Percentiles rank a stretch among this genome's conserved stretches.
phyloP scores from a whole-genome alignment of 2,888 invertebrate genomes.

The Chrysolina americana region DNA sequence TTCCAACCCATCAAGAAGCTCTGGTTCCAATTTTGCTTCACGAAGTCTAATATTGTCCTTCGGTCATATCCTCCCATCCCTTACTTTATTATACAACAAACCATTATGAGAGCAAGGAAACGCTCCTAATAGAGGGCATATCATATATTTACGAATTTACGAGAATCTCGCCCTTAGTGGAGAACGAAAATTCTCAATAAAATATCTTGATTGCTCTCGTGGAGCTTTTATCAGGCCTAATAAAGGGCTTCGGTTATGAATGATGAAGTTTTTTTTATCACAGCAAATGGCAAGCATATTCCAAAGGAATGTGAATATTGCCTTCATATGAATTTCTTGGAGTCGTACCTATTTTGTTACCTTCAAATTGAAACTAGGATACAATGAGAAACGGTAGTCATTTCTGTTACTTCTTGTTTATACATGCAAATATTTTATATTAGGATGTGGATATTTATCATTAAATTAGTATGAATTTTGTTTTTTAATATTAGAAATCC shows the following conservation, averaged over 20 bases:
- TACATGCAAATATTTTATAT: too few species aligned
- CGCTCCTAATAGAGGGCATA: not conserved
- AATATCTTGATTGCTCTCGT: constrained; percentile 54
- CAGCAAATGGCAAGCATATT: not conserved
- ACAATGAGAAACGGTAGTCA: too few species aligned
- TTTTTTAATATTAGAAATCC: too few species aligned
- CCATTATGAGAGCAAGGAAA: not conserved
- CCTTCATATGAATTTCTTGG: not conserved
- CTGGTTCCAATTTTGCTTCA: not conserved
- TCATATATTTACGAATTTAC: constrained; percentile 6
- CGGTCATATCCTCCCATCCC: not conserved
- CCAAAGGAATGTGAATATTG: not conserved
- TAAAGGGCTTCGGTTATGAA: constrained; percentile 36
- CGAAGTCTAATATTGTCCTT: not conserved
- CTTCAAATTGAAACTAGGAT: not conserved
- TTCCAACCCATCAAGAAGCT: not conserved
- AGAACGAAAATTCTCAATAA: constrained; percentile 54
- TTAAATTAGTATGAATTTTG: too few species aligned
- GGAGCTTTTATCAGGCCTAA: constrained; percentile 45
- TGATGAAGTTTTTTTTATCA: constrained; percentile 26
- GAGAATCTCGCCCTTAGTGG: constrained; percentile 32
- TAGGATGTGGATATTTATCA: too few species aligned
- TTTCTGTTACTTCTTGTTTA: too few species aligned
- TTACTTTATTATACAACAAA: not conserved
- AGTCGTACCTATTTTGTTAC: not conserved